Evolutionary conservation across 2,797 vertebrate species (phyloP).

Genomic region (Columba guinea): DNA sequence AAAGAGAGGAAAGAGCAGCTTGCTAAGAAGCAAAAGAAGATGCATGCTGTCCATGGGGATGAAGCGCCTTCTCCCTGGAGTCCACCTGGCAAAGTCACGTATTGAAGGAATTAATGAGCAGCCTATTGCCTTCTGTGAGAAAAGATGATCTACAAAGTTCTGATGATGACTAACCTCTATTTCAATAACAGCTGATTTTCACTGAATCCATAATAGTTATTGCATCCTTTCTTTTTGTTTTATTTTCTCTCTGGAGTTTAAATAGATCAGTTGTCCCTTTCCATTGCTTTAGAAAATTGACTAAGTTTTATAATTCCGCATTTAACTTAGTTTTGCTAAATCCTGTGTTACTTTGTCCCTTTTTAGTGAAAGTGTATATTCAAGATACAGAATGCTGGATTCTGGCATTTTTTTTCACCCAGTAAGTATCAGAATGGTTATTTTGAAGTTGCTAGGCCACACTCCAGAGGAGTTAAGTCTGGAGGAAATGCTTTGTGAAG

Average conservation of each 20-base stretch:
- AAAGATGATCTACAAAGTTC: background rate
- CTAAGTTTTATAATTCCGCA: background rate
- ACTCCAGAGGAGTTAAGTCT: background rate
- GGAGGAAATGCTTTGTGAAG: background rate
- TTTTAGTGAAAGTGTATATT: background rate
- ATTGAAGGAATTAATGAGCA: slow-evolving; percentile 78
- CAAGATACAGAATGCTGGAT: background rate
- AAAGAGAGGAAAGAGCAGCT: slow-evolving; percentile 83
- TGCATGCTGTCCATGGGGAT: slow-evolving; percentile 72
- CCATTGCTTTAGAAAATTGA: background rate
- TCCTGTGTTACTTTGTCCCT: background rate
- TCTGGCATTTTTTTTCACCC: background rate
- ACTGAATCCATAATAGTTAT: background rate
- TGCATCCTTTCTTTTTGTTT: slow-evolving; percentile 13
- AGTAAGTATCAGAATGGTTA: background rate
- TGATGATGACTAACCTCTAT: background rate
- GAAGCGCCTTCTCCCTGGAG: slow-evolving; percentile 86
- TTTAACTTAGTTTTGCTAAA: background rate
- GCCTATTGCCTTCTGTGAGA: background rate
- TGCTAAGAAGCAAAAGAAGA: slow-evolving; percentile 80
- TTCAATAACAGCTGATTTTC: slow-evolving; percentile 33
- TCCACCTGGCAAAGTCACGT: slow-evolving; percentile 88
- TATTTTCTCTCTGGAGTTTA: background rate
- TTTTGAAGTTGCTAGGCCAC: background rate
- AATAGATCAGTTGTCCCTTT: background rate